phyloP scores from a whole-genome alignment of 2,888 invertebrate genomes.

The Ectropis crepuscularia region DNA sequence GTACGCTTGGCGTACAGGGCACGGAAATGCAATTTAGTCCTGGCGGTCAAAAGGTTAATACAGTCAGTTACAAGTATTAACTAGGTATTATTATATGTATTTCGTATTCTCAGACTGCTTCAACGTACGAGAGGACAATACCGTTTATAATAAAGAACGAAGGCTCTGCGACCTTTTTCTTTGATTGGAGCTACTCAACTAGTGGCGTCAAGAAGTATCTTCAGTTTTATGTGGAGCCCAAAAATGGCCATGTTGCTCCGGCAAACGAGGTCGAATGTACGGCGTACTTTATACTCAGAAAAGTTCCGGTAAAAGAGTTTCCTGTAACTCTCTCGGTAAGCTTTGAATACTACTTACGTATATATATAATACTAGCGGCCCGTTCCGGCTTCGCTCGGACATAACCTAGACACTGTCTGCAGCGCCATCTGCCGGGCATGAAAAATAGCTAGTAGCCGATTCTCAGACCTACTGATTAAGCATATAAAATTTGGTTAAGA shows the following conservation, averaged over 20 bases:
- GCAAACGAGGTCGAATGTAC: constrained; percentile 64
- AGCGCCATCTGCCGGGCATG: too few relatives aligned
- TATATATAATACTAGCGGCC: too few relatives aligned
- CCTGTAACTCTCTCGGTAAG: constrained; percentile 69
- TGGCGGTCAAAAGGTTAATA: too few relatives aligned
- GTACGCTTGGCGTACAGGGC: too few relatives aligned
- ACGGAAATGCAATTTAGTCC: too few relatives aligned
- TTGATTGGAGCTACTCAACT: constrained; percentile 68
- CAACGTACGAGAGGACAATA: constrained; percentile 72
- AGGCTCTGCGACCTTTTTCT: constrained; percentile 76
- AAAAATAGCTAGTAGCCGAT: too few relatives aligned
- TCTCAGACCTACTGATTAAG: too few relatives aligned
- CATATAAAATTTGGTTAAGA: too few relatives aligned
- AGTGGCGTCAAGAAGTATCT: constrained; percentile 70
- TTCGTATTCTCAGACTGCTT: constrained; percentile 64
- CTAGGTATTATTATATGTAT: not conserved
- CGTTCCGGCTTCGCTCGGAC: too few relatives aligned
- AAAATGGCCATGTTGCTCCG: constrained; percentile 66
- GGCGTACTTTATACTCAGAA: constrained; percentile 66
- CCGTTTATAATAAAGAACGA: constrained; percentile 72
- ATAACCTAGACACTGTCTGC: too few relatives aligned
- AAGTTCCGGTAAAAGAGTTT: constrained; percentile 72
- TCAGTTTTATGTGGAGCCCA: constrained; percentile 67
- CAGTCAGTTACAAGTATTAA: not conserved
- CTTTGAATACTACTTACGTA: too few relatives aligned